Conservation (phyloP, 2,113 vertebrate genomes). For the Argyrosomus japonicus region DNA sequence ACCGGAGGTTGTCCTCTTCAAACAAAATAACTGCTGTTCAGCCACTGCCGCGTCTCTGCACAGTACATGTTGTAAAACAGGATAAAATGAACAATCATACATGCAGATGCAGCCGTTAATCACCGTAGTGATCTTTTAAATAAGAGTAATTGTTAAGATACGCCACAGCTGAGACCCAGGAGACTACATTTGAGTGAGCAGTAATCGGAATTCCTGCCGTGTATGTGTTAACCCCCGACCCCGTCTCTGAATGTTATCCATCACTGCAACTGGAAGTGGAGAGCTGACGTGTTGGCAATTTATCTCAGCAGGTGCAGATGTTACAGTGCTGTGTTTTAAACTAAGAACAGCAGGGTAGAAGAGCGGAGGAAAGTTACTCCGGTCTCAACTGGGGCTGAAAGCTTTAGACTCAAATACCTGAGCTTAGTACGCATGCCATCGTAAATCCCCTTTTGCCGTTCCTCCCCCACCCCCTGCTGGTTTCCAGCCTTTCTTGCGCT, state of each 20-base stretch:
- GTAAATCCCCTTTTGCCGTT: background rate
- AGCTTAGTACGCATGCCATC: slow-evolving; percentile 16
- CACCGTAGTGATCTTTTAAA: background rate
- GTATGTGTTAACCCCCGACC: background rate
- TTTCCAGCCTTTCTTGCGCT: background rate
- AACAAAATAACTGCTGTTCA: slow-evolving; percentile 29
- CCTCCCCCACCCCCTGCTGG: background rate
- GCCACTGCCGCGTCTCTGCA: background rate
- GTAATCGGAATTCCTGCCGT: slow-evolving; percentile 2
- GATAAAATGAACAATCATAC: too few species aligned
- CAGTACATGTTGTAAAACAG: background rate
- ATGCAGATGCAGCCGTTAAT: background rate
- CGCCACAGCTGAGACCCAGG: background rate
- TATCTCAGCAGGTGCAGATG: slow-evolving; percentile 31
- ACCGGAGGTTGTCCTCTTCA: slow-evolving; percentile 8
- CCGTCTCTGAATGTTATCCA: background rate
- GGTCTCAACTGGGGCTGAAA: background rate
- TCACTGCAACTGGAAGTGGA: slow-evolving; percentile 26
- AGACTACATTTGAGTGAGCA: background rate
- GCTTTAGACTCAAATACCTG: background rate
- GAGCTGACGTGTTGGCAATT: background rate
- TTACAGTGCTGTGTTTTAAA: background rate
- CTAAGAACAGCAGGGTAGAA: background rate
- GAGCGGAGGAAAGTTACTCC: background rate
- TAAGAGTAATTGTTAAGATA: background rate